Conservation (phyloP, 2,113 vertebrate genomes). For the Heterochromis multidens region DNA sequence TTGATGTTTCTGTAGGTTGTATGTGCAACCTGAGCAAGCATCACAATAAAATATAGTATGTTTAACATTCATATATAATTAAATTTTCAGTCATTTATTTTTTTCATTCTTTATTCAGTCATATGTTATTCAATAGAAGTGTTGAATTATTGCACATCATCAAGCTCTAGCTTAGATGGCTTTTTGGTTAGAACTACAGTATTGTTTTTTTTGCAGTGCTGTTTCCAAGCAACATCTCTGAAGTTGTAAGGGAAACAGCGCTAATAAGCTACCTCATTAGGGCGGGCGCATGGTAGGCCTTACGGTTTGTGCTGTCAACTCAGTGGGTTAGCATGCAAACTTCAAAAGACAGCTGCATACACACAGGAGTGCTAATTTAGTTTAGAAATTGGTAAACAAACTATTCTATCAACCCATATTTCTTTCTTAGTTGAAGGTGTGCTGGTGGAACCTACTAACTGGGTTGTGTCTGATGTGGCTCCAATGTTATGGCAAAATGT, state of each 20-base stretch:
- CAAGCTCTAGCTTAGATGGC: slow-evolving; percentile 13
- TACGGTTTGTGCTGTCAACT: slow-evolving; percentile 51
- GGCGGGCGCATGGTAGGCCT: slow-evolving; percentile 50
- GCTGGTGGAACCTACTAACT: slow-evolving; percentile 15
- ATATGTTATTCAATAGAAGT: slow-evolving; percentile 9
- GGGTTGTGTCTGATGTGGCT: slow-evolving; percentile 26
- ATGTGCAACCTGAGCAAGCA: not conserved
- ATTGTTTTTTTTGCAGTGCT: slow-evolving; percentile 47
- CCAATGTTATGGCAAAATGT: slow-evolving; percentile 26
- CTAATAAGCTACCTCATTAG: slow-evolving; percentile 73
- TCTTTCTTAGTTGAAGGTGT: not conserved
- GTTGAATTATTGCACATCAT: slow-evolving; percentile 26
- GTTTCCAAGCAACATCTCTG: slow-evolving; percentile 62
- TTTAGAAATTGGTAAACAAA: slow-evolving; percentile 58
- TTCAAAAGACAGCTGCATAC: slow-evolving; percentile 57
- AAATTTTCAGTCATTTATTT: not conserved
- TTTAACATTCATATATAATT: slow-evolving; percentile 23
- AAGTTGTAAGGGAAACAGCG: slow-evolving; percentile 37
- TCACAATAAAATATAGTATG: not conserved
- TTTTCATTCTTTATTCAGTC: not conserved
- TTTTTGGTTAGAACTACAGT: slow-evolving; percentile 16
- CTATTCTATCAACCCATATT: slow-evolving; percentile 45
- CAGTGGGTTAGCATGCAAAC: slow-evolving; percentile 53
- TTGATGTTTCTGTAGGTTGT: not conserved
- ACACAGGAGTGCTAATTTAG: slow-evolving; percentile 53